Evolutionary conservation across 2,888 invertebrate species (phyloP), one percentile per base, ranked within the genome.

Genomic region (Sinotaia quadrata): DNA sequence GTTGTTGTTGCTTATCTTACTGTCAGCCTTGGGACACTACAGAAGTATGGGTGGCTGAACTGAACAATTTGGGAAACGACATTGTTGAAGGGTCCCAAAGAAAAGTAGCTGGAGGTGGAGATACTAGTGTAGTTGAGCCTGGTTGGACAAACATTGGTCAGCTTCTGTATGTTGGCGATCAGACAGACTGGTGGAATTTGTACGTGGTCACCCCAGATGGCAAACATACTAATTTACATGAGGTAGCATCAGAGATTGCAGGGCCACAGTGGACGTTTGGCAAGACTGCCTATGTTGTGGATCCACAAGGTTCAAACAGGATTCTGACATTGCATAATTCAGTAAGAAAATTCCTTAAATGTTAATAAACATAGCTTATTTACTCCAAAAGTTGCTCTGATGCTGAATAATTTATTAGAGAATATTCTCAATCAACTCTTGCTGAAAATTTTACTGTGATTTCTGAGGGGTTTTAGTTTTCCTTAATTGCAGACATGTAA

Each of bases 21-120:
- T n/a, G 81, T 24, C 68, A 88, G 88, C 89, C 89, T 0, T 89
- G 89, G 89, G 88, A 89, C 74, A 85, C 82, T 67, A 89, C 89
- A 21, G 84, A 85, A 51, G 75, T 89, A 41, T 82, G 81, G 77
- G 71, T 81, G 41, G 87, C 85, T 15, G 83, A 85, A 24, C 67
- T 87, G 21, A 75, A 75, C 52, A 74, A 69, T 4, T 49, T 63
- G 58, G 85, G 83, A 18, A 72, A 73, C 60, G 68, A 63, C 2
- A 52, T 83, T 36, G 73, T 79, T 8, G 66, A 63, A n/a, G 80
- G 75, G 5, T 76, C 82, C 34, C 68, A 71, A 2, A 78, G 76
- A 59, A 74, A 81, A 79, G 83, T 83, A 73, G 81, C 81, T 8
- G 82, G 81, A 29, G 81, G 83, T 0, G 72, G 73, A 15, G 76